A percentile compares a stretch with the other conserved stretches of the same genome.
Evolutionary conservation across 2,888 invertebrate genomes (phyloP).

Genomic region (Synanthedon andrenaeformis): DNA sequence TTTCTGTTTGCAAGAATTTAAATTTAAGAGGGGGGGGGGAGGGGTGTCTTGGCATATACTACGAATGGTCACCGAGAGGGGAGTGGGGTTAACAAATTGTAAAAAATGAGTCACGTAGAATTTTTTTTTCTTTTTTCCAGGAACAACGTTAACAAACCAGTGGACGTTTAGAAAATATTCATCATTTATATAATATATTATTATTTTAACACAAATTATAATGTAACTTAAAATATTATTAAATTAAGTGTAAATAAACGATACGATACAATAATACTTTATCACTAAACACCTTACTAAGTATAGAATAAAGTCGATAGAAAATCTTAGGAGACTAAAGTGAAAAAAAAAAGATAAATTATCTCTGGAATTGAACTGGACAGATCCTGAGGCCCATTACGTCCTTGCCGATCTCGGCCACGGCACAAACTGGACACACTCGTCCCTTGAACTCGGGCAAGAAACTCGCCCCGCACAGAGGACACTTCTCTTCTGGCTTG

Average conservation of each 20-base stretch:
- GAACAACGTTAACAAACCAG: constrained; percentile 25
- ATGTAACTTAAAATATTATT: background rate
- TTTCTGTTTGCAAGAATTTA: too few relatives aligned
- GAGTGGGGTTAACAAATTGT: too few relatives aligned
- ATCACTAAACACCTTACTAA: constrained; percentile 20
- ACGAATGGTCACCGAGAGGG: too few relatives aligned
- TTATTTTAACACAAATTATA: background rate
- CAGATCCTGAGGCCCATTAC: constrained; percentile 89
- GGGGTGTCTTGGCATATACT: too few relatives aligned
- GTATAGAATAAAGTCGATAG: constrained; percentile 15
- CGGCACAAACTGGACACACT: constrained; percentile 87
- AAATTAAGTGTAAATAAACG: constrained; percentile 4
- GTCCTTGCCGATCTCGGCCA: constrained; percentile 93
- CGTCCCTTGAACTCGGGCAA: constrained; percentile 87
- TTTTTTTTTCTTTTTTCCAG: constrained; percentile 21
- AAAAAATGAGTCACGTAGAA: too few relatives aligned
- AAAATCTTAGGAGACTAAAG: constrained; percentile 1
- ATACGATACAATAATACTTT: constrained; percentile 15
- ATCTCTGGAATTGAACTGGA: constrained; percentile 59
- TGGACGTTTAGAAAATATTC: constrained; percentile 5
- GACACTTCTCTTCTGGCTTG: constrained; percentile 92
- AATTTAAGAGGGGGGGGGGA: too few relatives aligned
- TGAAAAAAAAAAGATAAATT: constrained; percentile 13
- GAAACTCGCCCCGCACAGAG: constrained; percentile 90
- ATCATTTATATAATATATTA: too few relatives aligned